Base-by-base conservation (phyloP, 2,113 vertebrate genomes). In the Lepus europaeus region DNA sequence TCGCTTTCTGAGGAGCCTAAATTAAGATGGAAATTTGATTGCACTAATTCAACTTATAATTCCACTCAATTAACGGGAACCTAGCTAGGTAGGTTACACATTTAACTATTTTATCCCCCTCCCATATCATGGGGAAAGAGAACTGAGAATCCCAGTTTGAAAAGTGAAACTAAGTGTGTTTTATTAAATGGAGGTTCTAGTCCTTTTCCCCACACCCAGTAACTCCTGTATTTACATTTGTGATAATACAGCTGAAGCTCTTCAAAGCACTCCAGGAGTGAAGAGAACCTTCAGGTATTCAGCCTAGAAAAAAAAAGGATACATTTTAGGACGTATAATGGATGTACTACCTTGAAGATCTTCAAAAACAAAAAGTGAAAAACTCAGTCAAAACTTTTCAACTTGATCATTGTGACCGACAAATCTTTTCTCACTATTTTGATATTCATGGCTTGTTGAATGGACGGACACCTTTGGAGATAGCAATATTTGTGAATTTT, bases 361-460 rank as follows among this genome's bases (percentile, higher is more conserved):
- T 84, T 85, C 49, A 39, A 91, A 70, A n/a, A 36, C 9, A 53
- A 79, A 29, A 10, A 68, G 53, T 33, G 11, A 70, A 76, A 94
- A 91, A 49, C 6, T 39, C 45, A 80, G 5, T 70, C 23, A 73
- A 70, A 90, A 87, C 63, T 1, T 78, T 92, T 64, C 25, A 36
- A 16, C 68, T 84, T 77, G 45, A 90, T 51, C 85, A 56, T 66
- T 51, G 10, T 69, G 27, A 61, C 29, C 66, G 20, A 3, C 20
- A 82, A 66, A 70, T 72, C 59, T 13, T 23, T 77, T 93, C 89
- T 87, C 14, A 29, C 63, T 61, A 49, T 86, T 95, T 95, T 89
- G 25, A 69, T 89, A 36, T 72, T 51, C 31, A 87, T 74, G 22
- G 10, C 10, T 79, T 91, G 22, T 80, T 69, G 16, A 95, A 87